Base-by-base conservation (phyloP, 2,113 vertebrate species). In the Struthio camelus region DNA sequence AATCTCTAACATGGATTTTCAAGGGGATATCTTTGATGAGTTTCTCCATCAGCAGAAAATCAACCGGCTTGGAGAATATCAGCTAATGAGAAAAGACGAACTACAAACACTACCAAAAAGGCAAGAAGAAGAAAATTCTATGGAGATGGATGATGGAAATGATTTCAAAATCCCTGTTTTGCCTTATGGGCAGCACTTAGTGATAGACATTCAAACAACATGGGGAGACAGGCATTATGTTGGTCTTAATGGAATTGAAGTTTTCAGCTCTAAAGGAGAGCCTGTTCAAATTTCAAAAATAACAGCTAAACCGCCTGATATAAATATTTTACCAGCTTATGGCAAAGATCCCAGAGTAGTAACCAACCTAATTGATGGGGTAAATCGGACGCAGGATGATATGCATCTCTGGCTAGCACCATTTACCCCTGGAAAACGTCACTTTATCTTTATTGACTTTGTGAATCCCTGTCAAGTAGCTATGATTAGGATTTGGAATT, bases 171-270 rank as follows among this genome's bases (percentile, higher is more conserved):
- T 99, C 97, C 99, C 99, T 0, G 98, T 99, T 91, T 97, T 99
- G 77, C 99, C 99, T 3, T 98, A 96, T 2, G 99, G 99, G 14
- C 99, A 98, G 91, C 98, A 94, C 81, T 96, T 99, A 94, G 96
- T 99, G 58, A 97, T 99, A 36, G 97, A 98, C 95, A 99, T 99
- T 95, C 85, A 78, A 61, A 99, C 99, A 36, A 99, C 99, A 0
- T 99, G 99, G 99, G 99, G 99, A n/a, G 99, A 99, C 97, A 98
- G 99, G 12, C 99, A 99, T 96, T 99, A 99, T 0, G 99, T 99
- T 6, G 99, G 99, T 75, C 99, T 99, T 27, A 99, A 99, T 3
- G 99, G 99, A 40, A 98, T 99, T 59, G 99, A 99, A 95, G 98
- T 99, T 40, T 99, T 99, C 94, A 98, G 98, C 86, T 98, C 99